These are phyloP conservation scores for Tetrax tetrax DNA, from an alignment of 2,113 vertebrate species.

Conservation along the genomic window DNA sequence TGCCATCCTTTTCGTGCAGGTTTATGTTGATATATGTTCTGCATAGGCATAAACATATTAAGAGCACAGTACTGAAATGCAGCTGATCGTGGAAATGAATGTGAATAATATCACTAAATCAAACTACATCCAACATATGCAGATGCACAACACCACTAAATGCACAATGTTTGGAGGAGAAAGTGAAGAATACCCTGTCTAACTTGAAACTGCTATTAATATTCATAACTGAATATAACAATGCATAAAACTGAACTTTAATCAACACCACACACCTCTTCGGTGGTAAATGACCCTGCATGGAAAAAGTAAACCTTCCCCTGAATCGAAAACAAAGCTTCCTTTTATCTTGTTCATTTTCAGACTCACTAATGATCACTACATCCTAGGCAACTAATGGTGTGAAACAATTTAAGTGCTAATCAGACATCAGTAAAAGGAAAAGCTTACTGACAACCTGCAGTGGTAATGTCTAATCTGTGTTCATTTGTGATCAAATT, in stretches of 20 bases:
- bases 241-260: slow-evolving; percentile 14
- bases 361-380: not conserved
- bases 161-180: not conserved
- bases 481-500: not conserved
- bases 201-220: not conserved
- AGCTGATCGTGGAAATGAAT: not conserved
- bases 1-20: not conserved
- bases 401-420: slow-evolving; percentile 17
- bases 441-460: not conserved
- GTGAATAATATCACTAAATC: not conserved
- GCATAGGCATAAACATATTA: not conserved
- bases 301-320: not conserved
- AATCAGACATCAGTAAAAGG: not conserved
- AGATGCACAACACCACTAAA: not conserved
- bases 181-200: not conserved
- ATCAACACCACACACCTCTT: not conserved
- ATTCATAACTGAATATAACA: not conserved
- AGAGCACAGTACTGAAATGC: not conserved
- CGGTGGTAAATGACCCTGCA: not conserved
- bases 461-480: not conserved
- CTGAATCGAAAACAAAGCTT: not conserved
- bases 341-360: slow-evolving; percentile 22
- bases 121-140: not conserved
- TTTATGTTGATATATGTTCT: not conserved
- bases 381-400: not conserved